phyloP scores from a whole-genome alignment of 92 coral and sea anemone species.

The Desmophyllum pertusum region DNA sequence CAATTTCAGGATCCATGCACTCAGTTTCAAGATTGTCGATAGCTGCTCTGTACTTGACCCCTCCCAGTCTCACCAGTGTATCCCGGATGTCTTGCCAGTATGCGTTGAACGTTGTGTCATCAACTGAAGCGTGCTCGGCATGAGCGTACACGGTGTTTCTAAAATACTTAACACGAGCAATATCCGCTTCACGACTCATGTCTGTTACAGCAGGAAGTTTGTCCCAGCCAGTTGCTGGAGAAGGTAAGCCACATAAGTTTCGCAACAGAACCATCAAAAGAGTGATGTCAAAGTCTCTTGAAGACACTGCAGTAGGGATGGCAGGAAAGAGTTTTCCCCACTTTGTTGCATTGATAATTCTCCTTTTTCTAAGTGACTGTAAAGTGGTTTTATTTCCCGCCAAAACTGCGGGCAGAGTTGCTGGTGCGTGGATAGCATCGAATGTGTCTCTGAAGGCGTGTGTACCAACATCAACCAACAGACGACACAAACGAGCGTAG shows the following conservation, averaged over 20 bases:
- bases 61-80: constrained; percentile 47
- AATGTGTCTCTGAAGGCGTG: neutral
- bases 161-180: constrained; percentile 48
- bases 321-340: constrained; percentile 6
- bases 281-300: constrained; percentile 3
- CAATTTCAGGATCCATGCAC: constrained; percentile 51
- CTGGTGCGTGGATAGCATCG: neutral
- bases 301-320: neutral
- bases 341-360: neutral
- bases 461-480: neutral
- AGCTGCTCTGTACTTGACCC: constrained; percentile 8
- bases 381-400: neutral
- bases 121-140: constrained; percentile 31
- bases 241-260: constrained; percentile 2
- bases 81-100: constrained; percentile 53
- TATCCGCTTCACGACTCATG: constrained; percentile 35
- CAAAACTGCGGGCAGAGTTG: neutral
- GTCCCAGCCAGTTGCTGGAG: constrained; percentile 56
- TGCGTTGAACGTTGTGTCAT: constrained; percentile 41
- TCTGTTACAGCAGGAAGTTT: constrained; percentile 37
- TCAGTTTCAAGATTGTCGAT: constrained; percentile 37
- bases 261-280: constrained; percentile 4
- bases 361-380: neutral
- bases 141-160: constrained; percentile 45
- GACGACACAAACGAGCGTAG: constrained; percentile 12